Evolutionary conservation across 1,140 invertebrate genomes (phyloP), one percentile per base, ranked within the genome.

Genomic region (Lepidurus arcticus): DNA sequence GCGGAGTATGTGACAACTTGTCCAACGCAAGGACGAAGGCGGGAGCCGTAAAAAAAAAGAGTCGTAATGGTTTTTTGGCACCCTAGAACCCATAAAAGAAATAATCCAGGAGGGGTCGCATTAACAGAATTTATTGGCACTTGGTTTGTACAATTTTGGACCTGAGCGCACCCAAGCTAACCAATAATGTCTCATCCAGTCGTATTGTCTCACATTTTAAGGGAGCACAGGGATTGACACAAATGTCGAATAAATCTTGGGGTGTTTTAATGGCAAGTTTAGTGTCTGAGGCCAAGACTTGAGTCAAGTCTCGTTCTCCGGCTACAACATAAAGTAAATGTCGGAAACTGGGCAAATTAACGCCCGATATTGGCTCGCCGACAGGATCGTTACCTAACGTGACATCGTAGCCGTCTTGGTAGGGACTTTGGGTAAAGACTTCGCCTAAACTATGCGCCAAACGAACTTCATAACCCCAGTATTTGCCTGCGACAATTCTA

Each of bases 321-420:
- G 96, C 96, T 90, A 98, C 98, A 7, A 97, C 91, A 77, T 98
- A 89, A 0, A 98, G 84, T 53, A 89, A 86, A 86, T 94, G 94
- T 81, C 91, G 90, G 80, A 92, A 96, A 73, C 86, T 73, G 24
- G 74, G 78, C 26, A 86, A 73, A 21, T 77, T 77, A 11, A 76
- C 21, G 21, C n/a, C 16, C 0, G 21, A 11, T 44, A 93, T 82
- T 8, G 43, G 43, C 34, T 78, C 16, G 10, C 78, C 78, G 42
- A 1, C 11, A 34, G 53, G 24, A 43, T 24, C 34, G 44, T 42
- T 34, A 44, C 89, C 89, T 78, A 90, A 85, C 9, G 84, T 85
- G 0, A 88, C 65, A 82, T 90, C 89, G 82, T 90, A 90, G n/a
- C 84, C 80, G 80, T 83, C 81, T 81, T 81, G 79, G 81, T 83